These are phyloP conservation scores for Saxicola maurus DNA, from an alignment of 2,797 vertebrate species.

Conservation along the genomic window DNA sequence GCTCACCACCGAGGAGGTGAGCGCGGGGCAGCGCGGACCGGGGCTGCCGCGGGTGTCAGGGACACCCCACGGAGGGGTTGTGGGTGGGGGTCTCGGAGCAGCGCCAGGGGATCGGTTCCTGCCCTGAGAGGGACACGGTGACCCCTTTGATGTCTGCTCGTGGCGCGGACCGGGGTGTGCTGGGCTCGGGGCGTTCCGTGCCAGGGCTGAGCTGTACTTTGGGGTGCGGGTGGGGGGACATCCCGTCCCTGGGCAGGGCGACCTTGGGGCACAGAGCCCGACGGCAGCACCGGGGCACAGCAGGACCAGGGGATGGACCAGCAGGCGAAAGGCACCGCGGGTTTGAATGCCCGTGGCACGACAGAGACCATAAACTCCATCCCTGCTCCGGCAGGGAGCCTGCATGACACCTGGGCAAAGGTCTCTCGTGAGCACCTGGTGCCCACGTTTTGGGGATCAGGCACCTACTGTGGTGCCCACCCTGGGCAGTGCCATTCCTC, in stretches of 20 bases:
- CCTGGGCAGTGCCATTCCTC: background rate
- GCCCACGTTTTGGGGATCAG: fast-evolving
- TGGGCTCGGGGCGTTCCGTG: background rate
- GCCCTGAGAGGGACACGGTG: fast-evolving
- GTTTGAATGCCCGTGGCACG: fast-evolving
- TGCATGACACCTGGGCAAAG: background rate
- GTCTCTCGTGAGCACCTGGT: background rate
- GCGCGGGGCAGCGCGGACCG: background rate
- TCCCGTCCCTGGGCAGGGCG: background rate
- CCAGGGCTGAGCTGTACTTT: fast-evolving
- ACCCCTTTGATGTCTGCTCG: background rate
- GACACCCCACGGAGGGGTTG: fast-evolving
- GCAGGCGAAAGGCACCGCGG: fast-evolving
- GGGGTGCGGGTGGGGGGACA: background rate
- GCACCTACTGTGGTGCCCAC: background rate
- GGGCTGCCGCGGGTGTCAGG: background rate
- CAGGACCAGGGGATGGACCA: background rate
- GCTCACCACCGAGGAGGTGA: constrained; percentile 91
- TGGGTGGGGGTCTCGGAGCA: background rate
- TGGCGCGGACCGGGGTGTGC: background rate
- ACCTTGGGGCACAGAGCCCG: background rate
- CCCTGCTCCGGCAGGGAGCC: background rate
- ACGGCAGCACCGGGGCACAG: background rate
- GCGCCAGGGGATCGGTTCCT: background rate
- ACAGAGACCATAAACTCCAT: background rate